Percentiles rank a stretch among this genome's conserved stretches.
These are phyloP conservation scores for Sprattus sprattus DNA, from an alignment of 2,113 vertebrate species.

Conservation along the genomic window DNA sequence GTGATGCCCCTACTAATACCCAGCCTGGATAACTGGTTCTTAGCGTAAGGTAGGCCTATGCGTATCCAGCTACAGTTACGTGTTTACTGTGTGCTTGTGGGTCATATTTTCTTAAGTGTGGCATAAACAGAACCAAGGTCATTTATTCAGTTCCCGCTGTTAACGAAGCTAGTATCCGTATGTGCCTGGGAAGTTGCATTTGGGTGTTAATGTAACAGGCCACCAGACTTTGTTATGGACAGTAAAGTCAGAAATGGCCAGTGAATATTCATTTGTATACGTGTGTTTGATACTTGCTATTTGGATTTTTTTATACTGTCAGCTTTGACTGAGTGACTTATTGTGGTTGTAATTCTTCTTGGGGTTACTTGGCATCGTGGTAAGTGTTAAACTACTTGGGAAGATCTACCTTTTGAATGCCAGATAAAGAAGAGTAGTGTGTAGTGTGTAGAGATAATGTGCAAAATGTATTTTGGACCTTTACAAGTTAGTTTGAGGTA, in stretches of 20 bases:
- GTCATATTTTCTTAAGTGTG: not conserved
- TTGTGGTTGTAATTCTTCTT: not conserved
- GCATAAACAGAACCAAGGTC: not conserved
- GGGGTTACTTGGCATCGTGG: not conserved
- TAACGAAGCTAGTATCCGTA: not conserved
- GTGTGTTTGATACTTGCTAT: not conserved
- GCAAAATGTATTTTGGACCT: too few relatives aligned
- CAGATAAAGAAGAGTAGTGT: not conserved
- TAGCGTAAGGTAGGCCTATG: not conserved
- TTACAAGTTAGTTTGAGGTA: not conserved
- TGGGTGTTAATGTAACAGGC: not conserved
- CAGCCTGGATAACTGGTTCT: slow-evolving; percentile 21
- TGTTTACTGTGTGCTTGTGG: not conserved
- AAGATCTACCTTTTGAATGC: not conserved
- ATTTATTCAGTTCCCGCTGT: not conserved
- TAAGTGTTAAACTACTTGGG: not conserved
- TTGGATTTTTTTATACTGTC: not conserved
- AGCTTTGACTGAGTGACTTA: not conserved
- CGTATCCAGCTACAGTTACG: slow-evolving; percentile 1
- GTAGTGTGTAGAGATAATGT: too few relatives aligned
- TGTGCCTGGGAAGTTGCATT: not conserved
- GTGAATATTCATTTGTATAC: not conserved
- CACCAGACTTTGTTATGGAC: not conserved
- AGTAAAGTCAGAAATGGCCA: not conserved
- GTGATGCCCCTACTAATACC: slow-evolving; percentile 37